A percentile compares a stretch with the other conserved stretches of the same genome.
Evolutionary conservation across 1,140 invertebrate genomes (phyloP).

Genomic region (Drosophila oshimai): DNA sequence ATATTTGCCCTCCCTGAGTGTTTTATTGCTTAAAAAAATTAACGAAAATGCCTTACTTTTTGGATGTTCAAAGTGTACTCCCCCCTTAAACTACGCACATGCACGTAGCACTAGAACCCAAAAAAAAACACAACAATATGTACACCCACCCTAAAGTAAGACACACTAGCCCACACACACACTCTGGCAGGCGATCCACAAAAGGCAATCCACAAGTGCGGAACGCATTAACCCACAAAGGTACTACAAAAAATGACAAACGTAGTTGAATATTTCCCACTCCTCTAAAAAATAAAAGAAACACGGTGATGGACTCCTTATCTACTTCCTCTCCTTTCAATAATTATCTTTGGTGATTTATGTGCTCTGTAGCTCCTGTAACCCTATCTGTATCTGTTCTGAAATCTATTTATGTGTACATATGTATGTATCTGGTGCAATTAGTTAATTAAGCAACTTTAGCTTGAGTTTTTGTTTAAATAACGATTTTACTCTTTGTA

Average conservation of each 20-base stretch:
- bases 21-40: too few species aligned
- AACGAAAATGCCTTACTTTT: too few species aligned
- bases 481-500: background rate
- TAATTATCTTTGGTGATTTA: background rate
- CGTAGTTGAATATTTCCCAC: constrained; percentile 1
- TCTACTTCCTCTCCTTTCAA: background rate
- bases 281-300: constrained; percentile 4
- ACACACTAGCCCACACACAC: background rate
- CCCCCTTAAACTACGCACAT: background rate
- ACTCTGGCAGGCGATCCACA: background rate
- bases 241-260: constrained; percentile 34
- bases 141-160: background rate
- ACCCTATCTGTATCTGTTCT: background rate
- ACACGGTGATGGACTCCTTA: constrained; percentile 9
- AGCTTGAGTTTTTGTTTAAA: background rate
- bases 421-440: background rate
- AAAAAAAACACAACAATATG: background rate
- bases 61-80: too few species aligned
- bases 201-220: constrained; percentile 16
- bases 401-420: background rate
- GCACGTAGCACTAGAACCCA: background rate
- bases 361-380: background rate
- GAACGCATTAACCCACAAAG: constrained; percentile 43
- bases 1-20: too few species aligned
- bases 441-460: background rate